Conservation (phyloP, 2,797 vertebrate genomes). For the Propithecus deckenii region DNA sequence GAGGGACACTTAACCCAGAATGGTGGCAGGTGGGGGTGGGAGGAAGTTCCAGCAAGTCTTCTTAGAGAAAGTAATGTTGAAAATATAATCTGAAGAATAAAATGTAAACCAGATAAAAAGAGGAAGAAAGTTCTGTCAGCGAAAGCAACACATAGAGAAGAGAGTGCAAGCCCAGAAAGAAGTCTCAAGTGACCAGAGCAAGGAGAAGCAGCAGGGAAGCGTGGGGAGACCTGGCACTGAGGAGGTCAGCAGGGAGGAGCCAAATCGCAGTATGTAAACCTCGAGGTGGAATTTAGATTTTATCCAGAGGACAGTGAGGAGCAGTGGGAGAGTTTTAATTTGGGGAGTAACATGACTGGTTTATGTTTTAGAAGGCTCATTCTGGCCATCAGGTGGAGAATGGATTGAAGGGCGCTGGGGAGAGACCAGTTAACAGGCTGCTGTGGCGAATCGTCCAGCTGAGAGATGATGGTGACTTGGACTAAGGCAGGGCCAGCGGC, state of each 20-base stretch:
- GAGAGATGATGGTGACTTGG: not conserved
- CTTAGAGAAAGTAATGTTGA: not conserved
- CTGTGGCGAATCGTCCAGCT: not conserved
- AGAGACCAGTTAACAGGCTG: not conserved
- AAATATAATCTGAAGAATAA: slow-evolving; percentile 23
- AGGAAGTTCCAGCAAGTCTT: not conserved
- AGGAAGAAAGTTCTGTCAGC: not conserved
- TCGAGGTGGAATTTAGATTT: not conserved
- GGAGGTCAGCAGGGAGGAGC: not conserved
- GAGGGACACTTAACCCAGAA: not conserved
- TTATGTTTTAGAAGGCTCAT: not conserved
- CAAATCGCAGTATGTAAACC: not conserved
- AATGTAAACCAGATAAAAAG: not conserved
- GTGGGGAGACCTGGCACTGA: not conserved
- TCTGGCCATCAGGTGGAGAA: not conserved
- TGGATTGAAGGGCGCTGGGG: not conserved
- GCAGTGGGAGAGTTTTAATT: not conserved
- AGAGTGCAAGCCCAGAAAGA: not conserved
- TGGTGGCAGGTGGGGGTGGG: not conserved
- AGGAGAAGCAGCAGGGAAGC: not conserved
- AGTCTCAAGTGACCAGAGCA: not conserved
- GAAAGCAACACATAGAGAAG: not conserved
- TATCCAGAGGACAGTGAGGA: not conserved
- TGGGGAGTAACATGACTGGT: not conserved
- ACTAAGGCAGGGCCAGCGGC: not conserved